Conservation (phyloP, 2,888 invertebrate species). For the Pristionchus entomophagus region DNA sequence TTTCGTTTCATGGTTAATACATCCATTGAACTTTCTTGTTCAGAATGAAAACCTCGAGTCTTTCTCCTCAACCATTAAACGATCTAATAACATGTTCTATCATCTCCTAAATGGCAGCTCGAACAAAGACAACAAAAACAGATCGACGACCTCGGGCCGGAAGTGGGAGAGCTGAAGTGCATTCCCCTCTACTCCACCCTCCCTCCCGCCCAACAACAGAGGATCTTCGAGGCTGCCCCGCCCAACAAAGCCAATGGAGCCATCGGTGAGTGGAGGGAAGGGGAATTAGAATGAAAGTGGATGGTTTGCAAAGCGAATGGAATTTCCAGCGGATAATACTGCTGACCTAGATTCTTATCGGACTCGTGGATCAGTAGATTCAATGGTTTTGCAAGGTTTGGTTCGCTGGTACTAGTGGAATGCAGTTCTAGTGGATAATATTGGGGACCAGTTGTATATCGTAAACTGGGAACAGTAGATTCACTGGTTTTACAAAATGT, state of each 20-base stretch:
- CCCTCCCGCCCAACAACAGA: conserved; percentile 89
- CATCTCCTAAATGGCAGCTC: too few relatives aligned
- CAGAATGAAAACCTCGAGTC: too few relatives aligned
- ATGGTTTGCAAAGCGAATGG: background rate
- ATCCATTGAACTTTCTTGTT: too few relatives aligned
- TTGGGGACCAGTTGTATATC: too few relatives aligned
- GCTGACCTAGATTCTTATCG: background rate
- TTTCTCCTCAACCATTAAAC: too few relatives aligned
- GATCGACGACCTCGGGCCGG: conserved; percentile 37
- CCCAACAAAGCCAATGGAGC: conserved; percentile 90
- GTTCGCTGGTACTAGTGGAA: background rate
- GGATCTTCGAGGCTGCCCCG: conserved; percentile 97
- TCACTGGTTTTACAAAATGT: too few relatives aligned
- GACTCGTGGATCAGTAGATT: background rate
- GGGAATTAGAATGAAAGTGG: background rate
- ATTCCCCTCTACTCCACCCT: conserved; percentile 98
- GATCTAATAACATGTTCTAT: too few relatives aligned
- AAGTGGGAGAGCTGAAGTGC: conserved; percentile 94
- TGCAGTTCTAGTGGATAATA: too few relatives aligned
- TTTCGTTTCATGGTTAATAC: too few relatives aligned
- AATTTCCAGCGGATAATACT: background rate
- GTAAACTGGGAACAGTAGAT: too few relatives aligned
- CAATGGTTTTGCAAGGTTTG: background rate
- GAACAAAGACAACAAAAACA: too few relatives aligned
- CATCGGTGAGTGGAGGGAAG: conserved; percentile 81